Evolutionary conservation across 92 coral and sea anemone genomes (phyloP).

Genomic region (Umimayanthus chanpuru): DNA sequence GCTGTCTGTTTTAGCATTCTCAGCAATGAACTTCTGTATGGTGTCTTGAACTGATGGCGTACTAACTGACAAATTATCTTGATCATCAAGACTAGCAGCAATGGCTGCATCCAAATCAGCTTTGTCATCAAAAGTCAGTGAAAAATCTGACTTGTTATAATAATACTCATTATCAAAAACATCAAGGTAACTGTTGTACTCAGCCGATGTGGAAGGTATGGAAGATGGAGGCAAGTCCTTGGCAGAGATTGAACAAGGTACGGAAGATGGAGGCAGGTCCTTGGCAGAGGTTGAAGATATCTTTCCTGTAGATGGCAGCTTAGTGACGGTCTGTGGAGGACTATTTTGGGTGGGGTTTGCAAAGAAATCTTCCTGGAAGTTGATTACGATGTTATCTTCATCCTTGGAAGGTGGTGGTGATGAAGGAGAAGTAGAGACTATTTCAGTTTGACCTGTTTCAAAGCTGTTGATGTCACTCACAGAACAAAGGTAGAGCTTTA

Average conservation of each 20-base stretch:
- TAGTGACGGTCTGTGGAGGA: no score
- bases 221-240: no score
- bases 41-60: not conserved
- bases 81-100: conserved; percentile 41
- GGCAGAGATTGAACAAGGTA: conserved; percentile 11
- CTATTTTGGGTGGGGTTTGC: not conserved
- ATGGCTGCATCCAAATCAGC: conserved; percentile 41
- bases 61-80: not conserved
- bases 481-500: conserved; percentile 51
- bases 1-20: conserved; percentile 18
- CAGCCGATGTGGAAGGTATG: conserved; percentile 32
- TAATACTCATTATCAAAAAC: conserved; percentile 38
- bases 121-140: conserved; percentile 29
- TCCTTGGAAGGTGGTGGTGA: conserved; percentile 10
- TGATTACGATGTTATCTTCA: not conserved
- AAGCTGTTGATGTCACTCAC: conserved; percentile 30
- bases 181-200: conserved; percentile 40
- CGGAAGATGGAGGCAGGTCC: not conserved
- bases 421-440: no score
- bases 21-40: conserved; percentile 14
- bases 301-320: conserved; percentile 17
- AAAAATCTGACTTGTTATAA: conserved; percentile 35
- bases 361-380: conserved; percentile 9
- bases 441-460: conserved; percentile 23
- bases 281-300: no score